These are phyloP conservation scores for Anas flavirostris DNA, from an alignment of 2,797 vertebrate species.

Conservation along the genomic window DNA sequence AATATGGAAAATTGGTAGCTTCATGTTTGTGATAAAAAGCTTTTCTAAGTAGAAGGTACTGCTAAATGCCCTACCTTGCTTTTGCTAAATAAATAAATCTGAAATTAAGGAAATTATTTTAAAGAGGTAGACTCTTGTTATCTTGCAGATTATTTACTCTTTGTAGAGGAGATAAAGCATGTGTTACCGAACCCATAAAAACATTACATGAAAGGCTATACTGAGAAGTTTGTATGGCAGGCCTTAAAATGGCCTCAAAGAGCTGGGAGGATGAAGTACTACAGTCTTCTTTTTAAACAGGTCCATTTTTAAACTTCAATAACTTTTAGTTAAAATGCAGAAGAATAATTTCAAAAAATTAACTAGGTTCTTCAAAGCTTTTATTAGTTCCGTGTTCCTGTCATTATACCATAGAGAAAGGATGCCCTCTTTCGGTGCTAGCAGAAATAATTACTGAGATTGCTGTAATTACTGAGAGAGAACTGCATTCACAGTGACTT, in stretches of 20 bases:
- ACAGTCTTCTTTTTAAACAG: neutral
- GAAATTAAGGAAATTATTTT: neutral
- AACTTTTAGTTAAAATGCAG: neutral
- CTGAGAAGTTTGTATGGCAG: neutral
- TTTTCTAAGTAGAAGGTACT: neutral
- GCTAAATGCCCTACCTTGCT: neutral
- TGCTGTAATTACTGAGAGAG: fast-evolving
- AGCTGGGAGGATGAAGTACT: neutral
- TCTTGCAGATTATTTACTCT: neutral
- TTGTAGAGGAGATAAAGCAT: neutral
- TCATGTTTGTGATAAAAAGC: neutral
- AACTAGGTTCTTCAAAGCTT: neutral
- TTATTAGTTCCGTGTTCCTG: fast-evolving
- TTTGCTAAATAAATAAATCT: neutral
- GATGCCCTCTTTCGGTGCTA: constrained; percentile 57
- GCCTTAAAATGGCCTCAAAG: neutral
- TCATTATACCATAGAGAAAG: neutral
- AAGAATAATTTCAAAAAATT: neutral
- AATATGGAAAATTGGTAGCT: neutral
- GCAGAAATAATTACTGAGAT: neutral
- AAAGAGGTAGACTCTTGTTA: neutral
- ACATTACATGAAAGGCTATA: neutral
- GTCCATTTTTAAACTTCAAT: neutral
- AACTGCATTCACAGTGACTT: neutral
- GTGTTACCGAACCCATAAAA: neutral